Evolutionary conservation across 2,888 invertebrate genomes (phyloP), one percentile per base, ranked within the genome.

Genomic region (Eupithecia subfuscata): DNA sequence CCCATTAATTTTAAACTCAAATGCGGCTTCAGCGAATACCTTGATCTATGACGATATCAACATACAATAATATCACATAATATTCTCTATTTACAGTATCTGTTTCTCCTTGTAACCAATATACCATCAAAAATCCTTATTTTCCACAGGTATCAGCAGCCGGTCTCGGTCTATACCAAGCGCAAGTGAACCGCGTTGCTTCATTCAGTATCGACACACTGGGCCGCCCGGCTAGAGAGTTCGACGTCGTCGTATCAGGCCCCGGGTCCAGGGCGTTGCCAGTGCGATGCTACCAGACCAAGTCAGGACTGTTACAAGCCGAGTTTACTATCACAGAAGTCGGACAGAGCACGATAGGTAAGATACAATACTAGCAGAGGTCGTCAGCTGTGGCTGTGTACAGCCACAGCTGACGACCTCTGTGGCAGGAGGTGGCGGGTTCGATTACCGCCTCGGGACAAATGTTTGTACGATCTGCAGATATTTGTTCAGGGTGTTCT

Each of bases 261-360:
- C 97, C 97, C 0, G 97, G 97, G 11, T 96, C 97, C 0, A 95
- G 97, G 79, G 97, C 98, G 0, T 95, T 99, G 64, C 98, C 98
- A 0, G 98, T 99, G 5, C 90, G 98, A 75, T 99, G 99, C 88
- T 99, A 99, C 90, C 98, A 98, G 88, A 99, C 99, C 78, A 98
- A 99, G 86, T 98, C 99, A 78, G 99, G 99, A 2, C 97, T 98
- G 86, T 95, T 99, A 74, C 97, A 98, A 88, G 99, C 99, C 0
- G 99, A 99, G 91, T 99, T 98, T 91, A 97, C 97, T 22, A 97
- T 98, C 45, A 96, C 97, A 76, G 97, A 97, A 85, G 96, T 97
- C 37, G 97, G 97, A 69, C 96, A 96, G 81, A 96, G 96, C 83
- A 95, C 96, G 68, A 96, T 96, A 82, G 96, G 97, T 97, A 83